Conservation (phyloP, 2,888 invertebrate species). For the Muschampia staudingeri region DNA sequence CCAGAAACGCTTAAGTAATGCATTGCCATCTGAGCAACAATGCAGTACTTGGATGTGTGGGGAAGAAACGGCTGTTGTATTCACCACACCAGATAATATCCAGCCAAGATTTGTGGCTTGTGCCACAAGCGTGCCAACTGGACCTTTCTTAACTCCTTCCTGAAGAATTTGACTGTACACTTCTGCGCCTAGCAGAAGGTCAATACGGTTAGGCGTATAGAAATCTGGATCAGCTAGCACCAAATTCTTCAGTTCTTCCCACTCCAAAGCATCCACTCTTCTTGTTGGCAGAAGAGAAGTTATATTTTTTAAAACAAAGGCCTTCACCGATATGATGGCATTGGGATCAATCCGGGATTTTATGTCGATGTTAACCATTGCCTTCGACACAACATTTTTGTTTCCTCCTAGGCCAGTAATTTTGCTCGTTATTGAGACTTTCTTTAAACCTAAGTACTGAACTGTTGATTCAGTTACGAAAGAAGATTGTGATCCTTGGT, state of each 20-base stretch:
- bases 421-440: constrained; percentile 16
- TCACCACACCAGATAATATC: constrained; percentile 24
- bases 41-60: constrained; percentile 37
- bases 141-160: constrained; percentile 52
- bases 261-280: not conserved
- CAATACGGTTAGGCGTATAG: constrained; percentile 59
- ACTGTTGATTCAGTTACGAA: constrained; percentile 65
- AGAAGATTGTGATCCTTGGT: constrained; percentile 67
- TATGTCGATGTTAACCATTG: constrained; percentile 9
- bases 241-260: not conserved
- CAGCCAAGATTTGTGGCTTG: constrained; percentile 31
- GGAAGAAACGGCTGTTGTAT: not conserved
- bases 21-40: constrained; percentile 26
- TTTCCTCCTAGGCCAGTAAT: constrained; percentile 42
- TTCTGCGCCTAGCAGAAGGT: constrained; percentile 66
- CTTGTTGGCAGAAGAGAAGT: constrained; percentile 24
- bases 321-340: not conserved
- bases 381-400: not conserved
- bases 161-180: constrained; percentile 62
- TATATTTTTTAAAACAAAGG: constrained; percentile 24
- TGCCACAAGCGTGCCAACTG: constrained; percentile 17
- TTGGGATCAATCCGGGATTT: constrained; percentile 1
- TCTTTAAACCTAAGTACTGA: constrained; percentile 55
- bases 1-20: constrained; percentile 21
- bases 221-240: constrained; percentile 55